Base-by-base conservation (phyloP, 2,888 invertebrate species). In the Belgica antarctica region DNA sequence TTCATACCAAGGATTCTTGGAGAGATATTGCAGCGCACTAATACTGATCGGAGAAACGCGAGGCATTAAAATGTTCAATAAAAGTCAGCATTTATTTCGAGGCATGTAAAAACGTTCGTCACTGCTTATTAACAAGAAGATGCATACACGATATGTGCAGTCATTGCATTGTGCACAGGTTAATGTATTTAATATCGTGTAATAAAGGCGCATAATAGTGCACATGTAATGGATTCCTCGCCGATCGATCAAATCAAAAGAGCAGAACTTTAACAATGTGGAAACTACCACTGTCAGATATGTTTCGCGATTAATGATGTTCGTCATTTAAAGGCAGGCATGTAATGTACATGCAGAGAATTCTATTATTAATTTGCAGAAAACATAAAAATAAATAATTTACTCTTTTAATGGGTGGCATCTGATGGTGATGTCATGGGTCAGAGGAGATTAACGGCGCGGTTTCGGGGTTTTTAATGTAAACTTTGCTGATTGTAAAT, bases 41-140 rank as follows among this genome's bases (percentile, higher is more conserved):
- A n/a, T n/a, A 41, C 41, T 15, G 41, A 15, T 12, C n/a, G 41
- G 10, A 15, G n/a, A 15, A 41, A 41, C 3, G 52, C 3, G 10
- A 47, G 25, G 25, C 65, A 65, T 65, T 65, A 65, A 65, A 65
- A 25, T 36, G 47, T 46, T 46, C 65, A 65, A 65, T 65, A 27
- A 65, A 65, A 65, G 47, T 15, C 15, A n/a, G 27, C 65, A 65
- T 65, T 19, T 52, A 52, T 52, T 52, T 52, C 52, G 52, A 52
- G 17, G 17, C 52, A 22, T 52, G 22, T 52, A 52, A 52, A 52
- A 52, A 52, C 22, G 52, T 10, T 52, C 52, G 24, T 52, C 52
- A 52, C 17, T 22, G 22, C 52, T 22, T 52, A 24, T 52, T 52
- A 52, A 52, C 52, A 52, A 52, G 52, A 19, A 22, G 24, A 8